These are phyloP conservation scores for Eulithis prunata DNA, from an alignment of 2,888 invertebrate genomes.

Conservation along the genomic window DNA sequence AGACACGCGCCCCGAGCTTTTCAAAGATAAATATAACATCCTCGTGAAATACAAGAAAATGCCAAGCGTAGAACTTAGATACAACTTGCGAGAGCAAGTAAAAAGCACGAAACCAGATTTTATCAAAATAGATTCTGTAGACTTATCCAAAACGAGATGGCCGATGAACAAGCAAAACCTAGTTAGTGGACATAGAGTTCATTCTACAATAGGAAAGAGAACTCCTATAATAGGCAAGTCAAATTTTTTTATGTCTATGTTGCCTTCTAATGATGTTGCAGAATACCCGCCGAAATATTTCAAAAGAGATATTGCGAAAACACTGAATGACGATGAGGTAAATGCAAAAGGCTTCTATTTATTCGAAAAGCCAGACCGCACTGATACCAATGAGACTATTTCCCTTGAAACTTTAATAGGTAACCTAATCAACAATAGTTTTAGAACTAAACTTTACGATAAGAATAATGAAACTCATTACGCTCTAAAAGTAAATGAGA, in stretches of 20 bases:
- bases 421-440: constrained; percentile 59
- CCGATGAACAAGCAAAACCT: constrained; percentile 54
- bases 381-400: constrained; percentile 41
- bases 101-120: constrained; percentile 62
- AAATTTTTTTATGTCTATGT: constrained; percentile 42
- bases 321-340: constrained; percentile 42
- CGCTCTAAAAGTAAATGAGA: constrained; percentile 17
- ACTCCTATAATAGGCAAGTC: constrained; percentile 26
- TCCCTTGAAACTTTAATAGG: constrained; percentile 65
- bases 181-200: constrained; percentile 40
- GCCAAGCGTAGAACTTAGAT: constrained; percentile 66
- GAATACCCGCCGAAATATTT: constrained; percentile 54
- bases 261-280: constrained; percentile 39
- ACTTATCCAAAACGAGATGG: constrained; percentile 66
- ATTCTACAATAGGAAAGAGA: constrained; percentile 28
- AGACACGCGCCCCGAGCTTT: constrained; percentile 50
- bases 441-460: constrained; percentile 44
- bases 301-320: constrained; percentile 60
- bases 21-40: constrained; percentile 63
- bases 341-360: constrained; percentile 47
- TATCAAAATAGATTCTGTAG: constrained; percentile 53
- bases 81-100: constrained; percentile 68
- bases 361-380: constrained; percentile 48
- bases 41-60: constrained; percentile 62
- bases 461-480: constrained; percentile 29